Evolutionary conservation across 1,140 invertebrate genomes (phyloP).

Genomic region (Tribolium madens): DNA sequence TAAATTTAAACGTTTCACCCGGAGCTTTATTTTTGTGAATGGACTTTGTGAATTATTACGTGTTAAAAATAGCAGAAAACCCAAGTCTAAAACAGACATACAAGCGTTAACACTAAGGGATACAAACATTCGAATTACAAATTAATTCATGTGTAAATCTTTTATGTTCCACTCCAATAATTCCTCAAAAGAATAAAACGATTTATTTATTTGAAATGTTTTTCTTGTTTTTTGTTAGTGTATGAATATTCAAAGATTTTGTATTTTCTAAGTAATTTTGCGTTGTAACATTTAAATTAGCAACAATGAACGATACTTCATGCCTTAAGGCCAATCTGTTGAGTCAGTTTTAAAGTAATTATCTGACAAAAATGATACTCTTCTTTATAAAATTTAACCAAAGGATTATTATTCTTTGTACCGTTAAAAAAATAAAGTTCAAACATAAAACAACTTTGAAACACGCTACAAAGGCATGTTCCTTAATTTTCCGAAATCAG

Average conservation of each 20-base stretch:
- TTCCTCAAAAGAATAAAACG: conserved; percentile 36
- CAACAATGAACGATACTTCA: conserved; percentile 3
- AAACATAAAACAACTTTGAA: not conserved
- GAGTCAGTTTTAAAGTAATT: not conserved
- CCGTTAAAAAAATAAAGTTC: not conserved
- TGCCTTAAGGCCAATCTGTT: not conserved
- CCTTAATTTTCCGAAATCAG: not conserved
- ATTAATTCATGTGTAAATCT: conserved; percentile 38
- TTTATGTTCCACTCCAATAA: conserved; percentile 23
- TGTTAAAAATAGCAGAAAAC: conserved; percentile 18
- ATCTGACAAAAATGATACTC: not conserved
- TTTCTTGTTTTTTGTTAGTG: conserved; percentile 10
- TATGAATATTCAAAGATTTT: not conserved
- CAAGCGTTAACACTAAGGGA: conserved; percentile 13
- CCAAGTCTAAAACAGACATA: not conserved
- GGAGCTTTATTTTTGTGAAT: not conserved
- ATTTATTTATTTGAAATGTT: conserved; percentile 33
- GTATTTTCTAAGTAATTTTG: not conserved
- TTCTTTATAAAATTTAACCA: not conserved
- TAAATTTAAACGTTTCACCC: too few species aligned
- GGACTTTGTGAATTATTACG: not conserved
- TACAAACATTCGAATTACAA: conserved; percentile 34
- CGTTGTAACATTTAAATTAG: conserved; percentile 1
- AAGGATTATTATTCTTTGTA: not conserved
- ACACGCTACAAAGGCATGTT: not conserved